Conservation (phyloP, 2,888 invertebrate genomes). For the Lomographa bimaculata region DNA sequence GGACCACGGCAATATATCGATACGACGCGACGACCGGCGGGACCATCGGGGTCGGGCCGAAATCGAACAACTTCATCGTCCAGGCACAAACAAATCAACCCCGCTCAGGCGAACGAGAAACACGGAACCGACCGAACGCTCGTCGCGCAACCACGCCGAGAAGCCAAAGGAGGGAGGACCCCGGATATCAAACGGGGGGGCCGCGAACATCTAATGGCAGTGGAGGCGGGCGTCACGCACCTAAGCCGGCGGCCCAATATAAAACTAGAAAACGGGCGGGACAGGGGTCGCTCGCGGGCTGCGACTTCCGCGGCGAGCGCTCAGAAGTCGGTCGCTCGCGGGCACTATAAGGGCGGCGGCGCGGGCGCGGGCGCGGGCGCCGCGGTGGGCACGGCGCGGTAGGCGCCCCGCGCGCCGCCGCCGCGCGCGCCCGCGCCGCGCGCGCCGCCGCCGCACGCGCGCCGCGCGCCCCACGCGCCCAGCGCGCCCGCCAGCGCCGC, state of each 20-base stretch:
- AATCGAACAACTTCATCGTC: slow-evolving; percentile 22
- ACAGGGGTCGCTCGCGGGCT: slow-evolving; percentile 19
- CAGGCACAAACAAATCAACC: slow-evolving; percentile 18
- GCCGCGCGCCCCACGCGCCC: slow-evolving; percentile 38
- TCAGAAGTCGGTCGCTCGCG: slow-evolving; percentile 46
- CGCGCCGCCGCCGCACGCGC: slow-evolving; percentile 24
- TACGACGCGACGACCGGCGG: too few species aligned
- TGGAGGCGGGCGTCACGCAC: too few species aligned
- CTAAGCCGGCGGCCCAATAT: slow-evolving; percentile 25
- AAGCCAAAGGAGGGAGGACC: slow-evolving; percentile 21
- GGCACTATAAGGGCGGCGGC: slow-evolving; percentile 68
- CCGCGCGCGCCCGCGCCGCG: slow-evolving; percentile 23
- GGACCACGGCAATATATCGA: too few species aligned
- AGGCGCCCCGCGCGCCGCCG: slow-evolving; percentile 36
- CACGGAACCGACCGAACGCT: slow-evolving; percentile 16
- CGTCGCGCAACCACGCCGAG: slow-evolving; percentile 15
- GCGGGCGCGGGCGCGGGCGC: slow-evolving; percentile 27
- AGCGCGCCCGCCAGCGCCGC: slow-evolving; percentile 39
- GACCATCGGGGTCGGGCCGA: slow-evolving; percentile 21
- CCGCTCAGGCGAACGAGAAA: slow-evolving; percentile 20
- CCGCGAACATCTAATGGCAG: slow-evolving; percentile 27
- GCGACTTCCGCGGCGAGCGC: slow-evolving; percentile 33
- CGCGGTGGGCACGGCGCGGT: slow-evolving; percentile 49
- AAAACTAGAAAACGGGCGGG: slow-evolving; percentile 38
- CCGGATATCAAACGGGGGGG: slow-evolving; percentile 15